Percentiles rank a stretch among this genome's conserved stretches.
These are phyloP conservation scores for Anoplopoma fimbria DNA, from an alignment of 2,113 vertebrate genomes.

Conservation along the genomic window DNA sequence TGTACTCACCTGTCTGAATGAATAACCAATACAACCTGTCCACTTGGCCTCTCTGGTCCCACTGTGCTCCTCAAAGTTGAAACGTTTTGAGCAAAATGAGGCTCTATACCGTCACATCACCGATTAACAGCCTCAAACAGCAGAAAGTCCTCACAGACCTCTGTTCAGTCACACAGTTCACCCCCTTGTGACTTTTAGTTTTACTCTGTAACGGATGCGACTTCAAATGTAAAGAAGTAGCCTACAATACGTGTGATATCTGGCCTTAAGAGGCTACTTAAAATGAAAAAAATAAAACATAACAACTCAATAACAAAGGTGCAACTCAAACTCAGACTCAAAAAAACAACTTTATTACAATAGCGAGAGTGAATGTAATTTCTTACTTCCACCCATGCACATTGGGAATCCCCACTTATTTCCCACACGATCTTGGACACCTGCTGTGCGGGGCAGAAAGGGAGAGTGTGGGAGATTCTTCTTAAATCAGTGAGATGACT, in stretches of 20 bases:
- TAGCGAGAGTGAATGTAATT: background rate
- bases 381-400: background rate
- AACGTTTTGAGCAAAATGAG: no score
- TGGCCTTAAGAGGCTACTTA: background rate
- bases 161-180: background rate
- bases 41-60: no score
- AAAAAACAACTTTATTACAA: background rate
- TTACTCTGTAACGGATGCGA: background rate
- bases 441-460: slow-evolving; percentile 8
- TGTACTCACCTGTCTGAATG: no score
- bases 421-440: slow-evolving; percentile 52
- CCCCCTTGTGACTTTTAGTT: background rate
- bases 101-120: no score
- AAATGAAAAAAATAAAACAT: no score
- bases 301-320: no score
- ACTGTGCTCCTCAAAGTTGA: no score
- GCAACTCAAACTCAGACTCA: no score
- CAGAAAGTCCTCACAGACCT: no score
- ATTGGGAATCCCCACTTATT: slow-evolving; percentile 36
- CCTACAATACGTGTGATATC: background rate
- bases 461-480: slow-evolving; percentile 25
- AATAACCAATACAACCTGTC: no score
- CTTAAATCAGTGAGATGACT: slow-evolving; percentile 17
- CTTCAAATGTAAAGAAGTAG: background rate
- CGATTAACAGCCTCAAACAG: no score